Conservation (phyloP, 1,140 invertebrate genomes). For the Pseudomyrmex sp. region DNA sequence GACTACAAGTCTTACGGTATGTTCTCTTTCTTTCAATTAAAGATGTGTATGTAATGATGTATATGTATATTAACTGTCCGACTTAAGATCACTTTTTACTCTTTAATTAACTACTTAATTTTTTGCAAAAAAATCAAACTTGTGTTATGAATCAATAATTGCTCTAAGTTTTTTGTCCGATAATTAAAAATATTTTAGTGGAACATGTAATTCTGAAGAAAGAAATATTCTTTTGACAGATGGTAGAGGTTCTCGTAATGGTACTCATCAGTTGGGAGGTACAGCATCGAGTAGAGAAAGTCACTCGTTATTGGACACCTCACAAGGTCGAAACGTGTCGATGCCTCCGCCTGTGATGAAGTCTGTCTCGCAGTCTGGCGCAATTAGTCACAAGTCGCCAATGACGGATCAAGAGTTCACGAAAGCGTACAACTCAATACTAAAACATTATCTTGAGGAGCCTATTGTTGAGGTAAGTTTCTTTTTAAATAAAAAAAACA, state of each 20-base stretch:
- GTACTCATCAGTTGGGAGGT: constrained; percentile 85
- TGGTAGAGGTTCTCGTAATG: constrained; percentile 86
- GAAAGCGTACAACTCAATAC: constrained; percentile 68
- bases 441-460: constrained; percentile 76
- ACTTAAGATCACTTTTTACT: too few species aligned
- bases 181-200: too few species aligned
- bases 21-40: constrained; percentile 22
- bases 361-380: constrained; percentile 73
- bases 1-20: constrained; percentile 82
- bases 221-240: constrained; percentile 75
- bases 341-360: constrained; percentile 79
- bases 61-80: not conserved
- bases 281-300: constrained; percentile 77
- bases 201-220: too few species aligned
- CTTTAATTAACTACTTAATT: too few species aligned
- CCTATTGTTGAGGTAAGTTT: constrained; percentile 75
- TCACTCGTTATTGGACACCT: constrained; percentile 73
- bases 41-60: not conserved
- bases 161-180: too few species aligned
- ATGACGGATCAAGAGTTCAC: constrained; percentile 78
- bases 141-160: too few species aligned
- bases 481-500: not conserved
- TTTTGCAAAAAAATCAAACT: too few species aligned
- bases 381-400: constrained; percentile 67
- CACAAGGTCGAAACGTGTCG: constrained; percentile 79